phyloP scores from a whole-genome alignment of 2,113 vertebrate species.

The Solenodon paradoxus region DNA sequence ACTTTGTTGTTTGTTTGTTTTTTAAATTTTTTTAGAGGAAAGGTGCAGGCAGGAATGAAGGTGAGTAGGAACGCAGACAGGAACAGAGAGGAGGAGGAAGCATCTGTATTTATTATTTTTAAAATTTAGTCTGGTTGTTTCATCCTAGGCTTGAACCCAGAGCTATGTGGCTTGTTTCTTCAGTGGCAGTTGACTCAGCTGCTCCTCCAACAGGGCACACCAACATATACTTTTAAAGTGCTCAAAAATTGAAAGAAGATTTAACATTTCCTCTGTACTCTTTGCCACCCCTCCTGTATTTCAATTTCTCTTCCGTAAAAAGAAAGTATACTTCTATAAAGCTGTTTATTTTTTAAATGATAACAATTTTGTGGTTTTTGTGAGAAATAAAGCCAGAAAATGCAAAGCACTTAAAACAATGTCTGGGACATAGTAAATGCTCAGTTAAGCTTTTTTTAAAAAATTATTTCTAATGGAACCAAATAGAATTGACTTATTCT shows the following conservation, averaged over 20 bases:
- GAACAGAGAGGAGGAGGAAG: too few species aligned
- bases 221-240: background rate
- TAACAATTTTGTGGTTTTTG: background rate
- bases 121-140: too few species aligned
- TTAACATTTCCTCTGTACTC: background rate
- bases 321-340: background rate
- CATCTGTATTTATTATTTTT: too few species aligned
- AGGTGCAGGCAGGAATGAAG: too few species aligned
- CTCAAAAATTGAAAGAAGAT: background rate
- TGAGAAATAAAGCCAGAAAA: background rate
- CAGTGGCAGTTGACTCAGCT: too few species aligned
- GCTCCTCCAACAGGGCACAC: too few species aligned
- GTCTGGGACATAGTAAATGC: background rate
- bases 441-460: background rate
- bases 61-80: too few species aligned
- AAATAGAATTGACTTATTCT: background rate
- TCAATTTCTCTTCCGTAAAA: background rate
- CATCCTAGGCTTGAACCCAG: too few species aligned
- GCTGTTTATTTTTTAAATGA: background rate
- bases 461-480: background rate
- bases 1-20: too few species aligned
- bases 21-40: too few species aligned
- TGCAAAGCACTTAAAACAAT: background rate
- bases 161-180: too few species aligned
- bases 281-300: background rate